Conservation (phyloP, 1,140 invertebrate genomes). For the Acromyrmex echinatior region DNA sequence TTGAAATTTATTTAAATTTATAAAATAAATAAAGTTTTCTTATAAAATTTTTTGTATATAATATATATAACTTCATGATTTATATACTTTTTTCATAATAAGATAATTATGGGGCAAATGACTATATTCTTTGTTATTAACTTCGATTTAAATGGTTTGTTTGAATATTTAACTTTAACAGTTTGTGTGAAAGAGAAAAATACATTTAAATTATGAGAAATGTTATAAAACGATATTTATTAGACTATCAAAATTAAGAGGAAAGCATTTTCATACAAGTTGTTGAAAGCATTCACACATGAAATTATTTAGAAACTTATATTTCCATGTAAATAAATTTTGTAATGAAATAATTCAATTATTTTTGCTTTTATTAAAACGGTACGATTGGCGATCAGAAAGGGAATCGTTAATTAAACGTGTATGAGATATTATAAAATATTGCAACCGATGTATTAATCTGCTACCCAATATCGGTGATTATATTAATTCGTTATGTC, state of each 20-base stretch:
- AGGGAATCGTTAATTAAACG: not conserved
- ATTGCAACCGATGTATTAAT: not conserved
- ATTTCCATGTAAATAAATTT: slow-evolving; percentile 36
- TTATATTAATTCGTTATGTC: slow-evolving; percentile 40
- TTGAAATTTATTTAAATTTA: too few species aligned
- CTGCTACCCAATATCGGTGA: not conserved
- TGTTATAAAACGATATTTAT: not conserved
- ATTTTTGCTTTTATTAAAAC: slow-evolving; percentile 15
- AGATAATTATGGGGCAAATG: not conserved
- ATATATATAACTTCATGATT: not conserved
- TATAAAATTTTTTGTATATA: not conserved
- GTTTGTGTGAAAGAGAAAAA: not conserved
- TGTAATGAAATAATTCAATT: slow-evolving; percentile 22
- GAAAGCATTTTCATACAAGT: not conserved
- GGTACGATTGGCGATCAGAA: not conserved
- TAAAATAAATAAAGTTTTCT: slow-evolving; percentile 1
- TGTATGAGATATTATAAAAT: slow-evolving; percentile 21
- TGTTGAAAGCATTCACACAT: not conserved
- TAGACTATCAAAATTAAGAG: not conserved
- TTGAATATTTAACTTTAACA: not conserved
- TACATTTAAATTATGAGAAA: slow-evolving; percentile 16
- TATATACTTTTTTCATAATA: not conserved
- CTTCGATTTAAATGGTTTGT: not conserved
- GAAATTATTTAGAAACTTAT: not conserved
- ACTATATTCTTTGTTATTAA: not conserved